Percentiles rank a stretch among this genome's conserved stretches.
Evolutionary conservation across 1,140 invertebrate species (phyloP).

Genomic region (Drosophila pseudoobscura): DNA sequence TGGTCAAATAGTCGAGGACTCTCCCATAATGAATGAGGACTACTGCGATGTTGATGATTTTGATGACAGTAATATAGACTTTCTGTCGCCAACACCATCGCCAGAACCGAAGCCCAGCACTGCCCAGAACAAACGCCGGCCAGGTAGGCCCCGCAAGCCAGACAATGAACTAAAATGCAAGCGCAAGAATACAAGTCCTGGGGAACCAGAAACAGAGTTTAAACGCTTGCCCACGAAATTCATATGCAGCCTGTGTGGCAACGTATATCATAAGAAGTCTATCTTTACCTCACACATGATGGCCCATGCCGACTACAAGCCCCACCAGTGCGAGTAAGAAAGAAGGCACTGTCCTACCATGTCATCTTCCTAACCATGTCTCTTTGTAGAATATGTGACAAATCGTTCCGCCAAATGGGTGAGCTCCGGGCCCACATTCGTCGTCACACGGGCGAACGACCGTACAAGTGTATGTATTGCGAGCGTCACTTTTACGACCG

Average conservation of each 20-base stretch:
- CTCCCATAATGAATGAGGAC: conserved; percentile 7
- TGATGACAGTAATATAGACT: conserved; percentile 31
- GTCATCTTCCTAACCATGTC: neutral
- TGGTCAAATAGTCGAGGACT: conserved; percentile 15
- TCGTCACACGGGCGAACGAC: conserved; percentile 72
- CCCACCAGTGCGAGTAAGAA: conserved; percentile 78
- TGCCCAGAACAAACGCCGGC: conserved; percentile 23
- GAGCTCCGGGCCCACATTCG: conserved; percentile 74
- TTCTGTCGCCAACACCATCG: conserved; percentile 39
- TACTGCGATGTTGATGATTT: conserved; percentile 26
- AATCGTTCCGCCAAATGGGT: conserved; percentile 71
- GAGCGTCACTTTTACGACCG: conserved; percentile 76
- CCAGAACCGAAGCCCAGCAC: conserved; percentile 20
- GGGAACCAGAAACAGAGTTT: neutral
- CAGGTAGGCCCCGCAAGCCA: conserved; percentile 52
- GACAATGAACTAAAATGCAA: conserved; percentile 56
- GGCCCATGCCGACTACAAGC: conserved; percentile 67
- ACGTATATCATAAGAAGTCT: conserved; percentile 63
- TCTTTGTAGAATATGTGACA: conserved; percentile 61
- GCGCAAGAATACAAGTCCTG: conserved; percentile 24
- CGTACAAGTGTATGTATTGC: conserved; percentile 73
- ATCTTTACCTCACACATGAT: conserved; percentile 64
- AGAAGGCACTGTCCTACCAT: no score
- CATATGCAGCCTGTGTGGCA: conserved; percentile 68
- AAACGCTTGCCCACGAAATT: conserved; percentile 12